Base-by-base conservation (phyloP, 2,797 vertebrate species). In the Poeciliopsis gracilis region DNA sequence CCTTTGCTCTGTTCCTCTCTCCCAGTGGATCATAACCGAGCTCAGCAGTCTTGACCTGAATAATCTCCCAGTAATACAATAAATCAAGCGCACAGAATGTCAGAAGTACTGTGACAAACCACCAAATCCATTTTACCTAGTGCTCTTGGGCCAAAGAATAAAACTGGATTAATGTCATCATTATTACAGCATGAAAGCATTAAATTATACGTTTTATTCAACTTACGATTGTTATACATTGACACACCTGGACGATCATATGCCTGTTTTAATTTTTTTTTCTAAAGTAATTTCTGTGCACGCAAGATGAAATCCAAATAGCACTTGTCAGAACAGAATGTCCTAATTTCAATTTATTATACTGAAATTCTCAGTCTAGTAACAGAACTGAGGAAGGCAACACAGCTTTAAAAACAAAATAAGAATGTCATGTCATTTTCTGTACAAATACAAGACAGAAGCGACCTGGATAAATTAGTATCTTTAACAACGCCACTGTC, bases 11-110 rank as follows among this genome's bases (percentile, higher is more conserved):
- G 70, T 73, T 59, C 77, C 72, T 72, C 67, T 83, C 77, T 74
- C 53, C 49, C 73, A 8, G 41, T 73, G 84, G 83, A 87, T 86
- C 81, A 87, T 86, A 86, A 84, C 85, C 78, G 61, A 77, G 87
- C 84, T 90, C 89, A 90, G 90, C 87, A 86, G 79, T 90, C 91
- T 88, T 87, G 84, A 86, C 82, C 78, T 77, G 84, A 90, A 91
- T 89, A 87, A 90, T 90, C 80, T 87, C 79, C 82, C 91, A 81
- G 82, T 89, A 88, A 86, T 88, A 77, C 72, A 78, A 76, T 88
- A 90, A 92, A 92, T 93, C 88, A 89, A 88, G 84, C 46, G 80
- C 78, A 91, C 78, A 74, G 80, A 70, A 88, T 92, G 89, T 88
- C 80, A 87, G 88, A 87, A 84, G 81, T 75, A 74, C 47, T 36